phyloP scores from a whole-genome alignment of 1,140 invertebrate species.

The Episyrphus balteatus region DNA sequence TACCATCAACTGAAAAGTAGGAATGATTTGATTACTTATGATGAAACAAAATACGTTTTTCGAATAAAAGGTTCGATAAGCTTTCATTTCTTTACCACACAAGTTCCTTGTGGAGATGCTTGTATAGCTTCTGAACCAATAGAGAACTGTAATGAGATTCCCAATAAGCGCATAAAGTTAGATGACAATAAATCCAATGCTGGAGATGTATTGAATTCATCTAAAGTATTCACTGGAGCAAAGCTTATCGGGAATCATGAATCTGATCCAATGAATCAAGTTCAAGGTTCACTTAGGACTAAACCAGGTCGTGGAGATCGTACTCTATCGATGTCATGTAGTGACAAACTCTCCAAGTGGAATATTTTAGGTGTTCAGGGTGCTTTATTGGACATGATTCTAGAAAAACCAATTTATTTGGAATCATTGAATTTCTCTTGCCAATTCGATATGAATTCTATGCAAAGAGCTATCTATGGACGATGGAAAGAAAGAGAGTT shows the following conservation, averaged over 20 bases:
- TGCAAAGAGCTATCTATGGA: constrained; percentile 53
- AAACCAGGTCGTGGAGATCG: constrained; percentile 88
- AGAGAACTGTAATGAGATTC: not conserved
- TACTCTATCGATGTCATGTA: constrained; percentile 83
- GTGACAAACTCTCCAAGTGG: constrained; percentile 88
- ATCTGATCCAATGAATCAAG: constrained; percentile 42
- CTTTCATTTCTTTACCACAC: constrained; percentile 80
- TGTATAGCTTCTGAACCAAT: constrained; percentile 11
- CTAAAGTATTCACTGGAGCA: constrained; percentile 61
- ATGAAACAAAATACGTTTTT: constrained; percentile 33
- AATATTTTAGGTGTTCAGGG: constrained; percentile 74
- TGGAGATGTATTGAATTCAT: too few species aligned
- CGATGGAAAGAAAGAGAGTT: constrained; percentile 35
- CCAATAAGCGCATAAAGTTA: not conserved
- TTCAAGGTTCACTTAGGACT: constrained; percentile 61
- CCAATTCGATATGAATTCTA: constrained; percentile 45
- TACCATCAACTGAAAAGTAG: constrained; percentile 37
- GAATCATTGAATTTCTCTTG: constrained; percentile 60
- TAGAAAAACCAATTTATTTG: constrained; percentile 58
- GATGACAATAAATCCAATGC: not conserved
- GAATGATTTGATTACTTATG: constrained; percentile 31
- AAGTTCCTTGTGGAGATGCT: constrained; percentile 89
- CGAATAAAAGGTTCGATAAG: constrained; percentile 46
- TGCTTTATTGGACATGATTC: constrained; percentile 57
- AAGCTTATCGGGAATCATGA: constrained; percentile 57